Conservation (phyloP, 2,797 vertebrate genomes). For the Lutra lutra region DNA sequence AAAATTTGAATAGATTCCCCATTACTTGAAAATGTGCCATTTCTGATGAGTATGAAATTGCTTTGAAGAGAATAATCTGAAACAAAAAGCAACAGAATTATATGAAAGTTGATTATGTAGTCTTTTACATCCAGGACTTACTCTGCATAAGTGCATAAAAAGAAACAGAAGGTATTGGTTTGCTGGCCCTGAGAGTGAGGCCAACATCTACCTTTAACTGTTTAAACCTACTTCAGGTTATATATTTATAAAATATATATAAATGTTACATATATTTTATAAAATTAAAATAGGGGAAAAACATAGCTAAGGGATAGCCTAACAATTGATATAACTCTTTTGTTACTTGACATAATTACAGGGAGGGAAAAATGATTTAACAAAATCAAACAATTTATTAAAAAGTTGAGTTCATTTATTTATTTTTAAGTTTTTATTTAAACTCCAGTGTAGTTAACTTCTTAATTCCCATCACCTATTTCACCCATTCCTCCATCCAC, state of each 20-base stretch:
- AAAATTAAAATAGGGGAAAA: not conserved
- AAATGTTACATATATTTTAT: not conserved
- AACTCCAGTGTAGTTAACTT: not conserved
- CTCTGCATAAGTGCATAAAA: not conserved
- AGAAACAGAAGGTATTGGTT: not conserved
- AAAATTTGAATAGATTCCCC: constrained; percentile 46
- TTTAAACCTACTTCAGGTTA: not conserved
- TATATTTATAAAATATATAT: not conserved
- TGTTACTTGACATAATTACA: not conserved
- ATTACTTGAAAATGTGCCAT: constrained; percentile 56
- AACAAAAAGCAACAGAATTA: constrained; percentile 44
- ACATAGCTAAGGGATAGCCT: not conserved
- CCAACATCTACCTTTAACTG: not conserved
- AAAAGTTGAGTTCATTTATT: not conserved
- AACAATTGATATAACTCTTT: not conserved
- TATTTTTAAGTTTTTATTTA: not conserved
- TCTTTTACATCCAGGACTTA: not conserved
- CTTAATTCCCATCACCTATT: not conserved
- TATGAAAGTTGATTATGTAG: not conserved
- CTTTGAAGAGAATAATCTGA: constrained; percentile 49
- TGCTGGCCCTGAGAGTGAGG: not conserved
- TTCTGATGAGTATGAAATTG: constrained; percentile 33
- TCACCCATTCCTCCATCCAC: not conserved
- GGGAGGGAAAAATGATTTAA: not conserved
- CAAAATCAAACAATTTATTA: not conserved